Base-by-base conservation (phyloP, 1,140 invertebrate species). In the Palaemon carinicauda region DNA sequence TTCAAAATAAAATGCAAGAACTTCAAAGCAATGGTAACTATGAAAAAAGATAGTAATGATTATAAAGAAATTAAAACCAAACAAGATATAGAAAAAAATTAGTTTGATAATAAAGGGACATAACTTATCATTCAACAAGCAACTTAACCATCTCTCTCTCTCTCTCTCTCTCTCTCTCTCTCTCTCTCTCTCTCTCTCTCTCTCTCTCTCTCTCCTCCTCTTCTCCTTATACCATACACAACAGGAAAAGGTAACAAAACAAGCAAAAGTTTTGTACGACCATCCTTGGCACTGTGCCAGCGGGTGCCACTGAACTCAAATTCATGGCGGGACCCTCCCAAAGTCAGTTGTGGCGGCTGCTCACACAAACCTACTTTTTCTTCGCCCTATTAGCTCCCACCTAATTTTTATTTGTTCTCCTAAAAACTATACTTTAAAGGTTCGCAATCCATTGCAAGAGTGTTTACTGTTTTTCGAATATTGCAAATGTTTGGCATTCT, bases 271-370 rank as follows among this genome's bases (percentile, higher is more conserved):
- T 84, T 77, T 84, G 73, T 84, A 78, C 77, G 82, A 54, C 73
- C 53, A 50, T 52, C 24, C 73, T 75, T 84, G 82, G 82, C 71
- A 56, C 71, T 41, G 71, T 50, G 82, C 82, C 82, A 84, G 73
- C 29, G 71, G 69, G 82, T 75, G 82, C 82, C 82, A 84, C 71
- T 84, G 82, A 84, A 84, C 82, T 84, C 82, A 77, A 77, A 84
- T 77, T 84, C 82, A 84, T 84, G 82, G 82, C 51, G 73, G 73
- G 27, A 56, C 52, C n/a, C 80, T 60, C 52, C 56, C 56, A 51
- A 33, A 54, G 71, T 84, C 77, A 56, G 75, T 54, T 77, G 52
- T 73, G 31, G 73, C 73, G 29, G 73, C 53, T 21, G 24, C 73
- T 53, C 81, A 74, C 24, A 41, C 81, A 33, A 41, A 33, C 73